phyloP scores from a whole-genome alignment of 1,140 invertebrate species.

The Tetraneura akinire region DNA sequence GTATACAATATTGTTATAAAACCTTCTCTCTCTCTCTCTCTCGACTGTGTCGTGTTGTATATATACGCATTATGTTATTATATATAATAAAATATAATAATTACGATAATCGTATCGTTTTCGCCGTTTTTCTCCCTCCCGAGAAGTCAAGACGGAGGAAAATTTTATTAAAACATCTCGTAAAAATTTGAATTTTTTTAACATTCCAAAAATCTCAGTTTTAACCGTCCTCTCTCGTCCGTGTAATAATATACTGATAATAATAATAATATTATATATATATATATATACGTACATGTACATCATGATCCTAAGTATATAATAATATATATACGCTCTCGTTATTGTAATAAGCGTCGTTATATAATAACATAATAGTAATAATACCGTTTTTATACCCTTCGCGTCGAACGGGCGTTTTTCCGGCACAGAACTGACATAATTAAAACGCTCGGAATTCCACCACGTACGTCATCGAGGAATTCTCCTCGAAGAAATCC shows the following conservation, averaged over 20 bases:
- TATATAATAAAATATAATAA: conserved; percentile 10
- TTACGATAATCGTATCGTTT: not conserved
- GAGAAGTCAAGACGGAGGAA: not conserved
- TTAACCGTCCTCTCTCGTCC: not conserved
- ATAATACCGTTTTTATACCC: conserved; percentile 33
- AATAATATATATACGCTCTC: no score
- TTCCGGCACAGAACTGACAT: not conserved
- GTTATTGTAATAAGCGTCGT: not conserved
- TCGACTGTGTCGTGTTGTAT: no score
- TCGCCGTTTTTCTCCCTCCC: not conserved
- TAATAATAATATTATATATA: not conserved
- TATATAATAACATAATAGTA: conserved; percentile 24
- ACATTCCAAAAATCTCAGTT: conserved; percentile 30
- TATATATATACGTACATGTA: not conserved
- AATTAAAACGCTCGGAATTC: conserved; percentile 39
- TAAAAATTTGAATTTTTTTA: conserved; percentile 18
- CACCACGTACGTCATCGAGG: conserved; percentile 24
- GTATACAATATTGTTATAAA: not conserved
- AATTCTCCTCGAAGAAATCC: conserved; percentile 30
- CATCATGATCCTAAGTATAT: no score
- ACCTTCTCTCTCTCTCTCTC: no score
- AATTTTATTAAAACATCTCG: conserved; percentile 1
- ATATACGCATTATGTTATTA: no score
- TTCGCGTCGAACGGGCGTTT: not conserved
- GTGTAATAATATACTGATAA: not conserved